Evolutionary conservation across 64 coral and sea anemone species (phyloP).

Genomic region (Stylophora pistillata): DNA sequence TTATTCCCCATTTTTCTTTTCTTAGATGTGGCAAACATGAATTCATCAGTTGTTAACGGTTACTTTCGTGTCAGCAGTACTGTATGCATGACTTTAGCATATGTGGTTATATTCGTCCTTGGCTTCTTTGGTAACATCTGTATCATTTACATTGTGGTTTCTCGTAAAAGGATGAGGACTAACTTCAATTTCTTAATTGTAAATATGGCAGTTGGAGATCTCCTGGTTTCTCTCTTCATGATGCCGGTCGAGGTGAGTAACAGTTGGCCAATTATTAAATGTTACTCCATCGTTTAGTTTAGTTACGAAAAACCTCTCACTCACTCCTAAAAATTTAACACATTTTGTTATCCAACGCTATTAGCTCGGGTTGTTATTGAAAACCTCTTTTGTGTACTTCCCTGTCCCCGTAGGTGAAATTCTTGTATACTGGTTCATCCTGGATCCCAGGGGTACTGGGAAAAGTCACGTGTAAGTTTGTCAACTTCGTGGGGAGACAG

Average conservation of each 20-base stretch:
- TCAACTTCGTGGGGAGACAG: constrained; percentile 67
- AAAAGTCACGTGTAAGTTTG: constrained; percentile 78
- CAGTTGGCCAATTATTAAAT: too few species aligned
- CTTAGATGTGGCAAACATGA: background rate
- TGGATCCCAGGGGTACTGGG: constrained; percentile 74
- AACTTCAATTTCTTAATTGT: constrained; percentile 68
- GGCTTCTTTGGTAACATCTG: constrained; percentile 57
- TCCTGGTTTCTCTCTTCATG: constrained; percentile 52
- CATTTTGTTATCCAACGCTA: too few species aligned
- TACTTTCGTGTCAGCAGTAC: background rate
- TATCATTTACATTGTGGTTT: constrained; percentile 56
- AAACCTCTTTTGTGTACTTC: background rate
- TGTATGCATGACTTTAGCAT: constrained; percentile 42
- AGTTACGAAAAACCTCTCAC: too few species aligned
- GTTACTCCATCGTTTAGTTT: too few species aligned
- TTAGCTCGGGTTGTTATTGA: too few species aligned
- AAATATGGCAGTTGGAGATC: constrained; percentile 72
- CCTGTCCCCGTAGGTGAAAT: constrained; percentile 52
- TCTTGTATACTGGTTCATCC: constrained; percentile 49
- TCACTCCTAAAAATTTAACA: too few species aligned
- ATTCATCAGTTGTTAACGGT: background rate
- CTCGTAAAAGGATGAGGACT: constrained; percentile 55
- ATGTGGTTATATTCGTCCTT: constrained; percentile 33
- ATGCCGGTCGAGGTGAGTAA: constrained; percentile 57
- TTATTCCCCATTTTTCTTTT: background rate